Conservation (phyloP, 2,797 vertebrate species). For the Crax fasciolata region DNA sequence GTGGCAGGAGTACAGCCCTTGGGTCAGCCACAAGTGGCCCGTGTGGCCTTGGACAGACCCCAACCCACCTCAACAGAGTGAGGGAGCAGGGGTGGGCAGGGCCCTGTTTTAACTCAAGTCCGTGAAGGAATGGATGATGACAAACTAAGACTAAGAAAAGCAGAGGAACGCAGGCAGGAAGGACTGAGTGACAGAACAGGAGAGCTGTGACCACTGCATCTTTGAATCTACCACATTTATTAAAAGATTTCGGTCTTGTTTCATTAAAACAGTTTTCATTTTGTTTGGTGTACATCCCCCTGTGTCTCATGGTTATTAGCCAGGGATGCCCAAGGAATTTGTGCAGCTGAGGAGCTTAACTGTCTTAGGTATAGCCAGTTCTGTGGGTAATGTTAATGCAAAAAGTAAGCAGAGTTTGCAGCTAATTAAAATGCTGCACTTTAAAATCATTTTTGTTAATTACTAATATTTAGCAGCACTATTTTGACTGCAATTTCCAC, state of each 20-base stretch:
- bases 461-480: constrained; percentile 43
- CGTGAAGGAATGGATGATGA: not conserved
- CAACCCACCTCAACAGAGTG: fast-evolving
- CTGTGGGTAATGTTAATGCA: not conserved
- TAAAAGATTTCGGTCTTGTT: not conserved
- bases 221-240: not conserved
- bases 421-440: constrained; percentile 41
- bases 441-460: constrained; percentile 57
- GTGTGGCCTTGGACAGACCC: not conserved
- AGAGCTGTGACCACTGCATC: not conserved
- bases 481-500: constrained; percentile 43
- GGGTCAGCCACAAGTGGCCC: not conserved
- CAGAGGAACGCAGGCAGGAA: not conserved
- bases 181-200: not conserved
- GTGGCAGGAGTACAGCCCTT: not conserved
- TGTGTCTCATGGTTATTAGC: not conserved
- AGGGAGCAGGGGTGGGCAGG: not conserved
- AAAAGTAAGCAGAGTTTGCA: not conserved
- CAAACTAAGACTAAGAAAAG: not conserved
- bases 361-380: not conserved
- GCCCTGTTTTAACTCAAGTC: not conserved
- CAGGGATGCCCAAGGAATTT: not conserved
- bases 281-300: not conserved
- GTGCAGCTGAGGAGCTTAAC: not conserved
- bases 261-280: not conserved